A percentile compares a stretch with the other conserved stretches of the same genome.
These are phyloP conservation scores for Monochamus saltuarius DNA, from an alignment of 1,140 invertebrate genomes.

Conservation along the genomic window DNA sequence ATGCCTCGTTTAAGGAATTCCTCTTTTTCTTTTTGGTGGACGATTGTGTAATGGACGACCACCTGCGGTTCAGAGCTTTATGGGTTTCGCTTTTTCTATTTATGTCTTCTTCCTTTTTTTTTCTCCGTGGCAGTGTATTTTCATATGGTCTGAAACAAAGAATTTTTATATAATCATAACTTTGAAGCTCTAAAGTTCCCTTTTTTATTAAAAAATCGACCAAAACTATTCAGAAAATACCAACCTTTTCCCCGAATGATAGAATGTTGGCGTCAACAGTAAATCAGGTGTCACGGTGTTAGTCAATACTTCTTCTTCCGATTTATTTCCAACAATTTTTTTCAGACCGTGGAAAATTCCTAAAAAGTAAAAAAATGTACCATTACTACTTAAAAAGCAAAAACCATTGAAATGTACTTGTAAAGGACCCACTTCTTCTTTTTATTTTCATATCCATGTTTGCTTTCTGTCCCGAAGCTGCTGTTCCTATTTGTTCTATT, in stretches of 20 bases:
- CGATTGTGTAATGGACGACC: constrained; percentile 36
- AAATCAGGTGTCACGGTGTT: constrained; percentile 42
- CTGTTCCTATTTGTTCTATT: constrained; percentile 50
- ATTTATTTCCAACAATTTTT: constrained; percentile 68
- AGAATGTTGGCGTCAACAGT: constrained; percentile 53
- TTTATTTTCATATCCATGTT: constrained; percentile 66
- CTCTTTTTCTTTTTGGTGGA: constrained; percentile 25
- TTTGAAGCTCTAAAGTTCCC: background rate
- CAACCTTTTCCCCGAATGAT: constrained; percentile 61
- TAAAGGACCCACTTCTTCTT: constrained; percentile 77
- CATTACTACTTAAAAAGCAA: background rate
- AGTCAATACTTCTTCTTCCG: constrained; percentile 53
- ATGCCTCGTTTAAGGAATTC: constrained; percentile 14
- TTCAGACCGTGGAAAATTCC: constrained; percentile 76
- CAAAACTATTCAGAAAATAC: constrained; percentile 18
- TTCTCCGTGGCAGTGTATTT: background rate
- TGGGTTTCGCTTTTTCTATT: background rate
- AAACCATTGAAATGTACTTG: constrained; percentile 58
- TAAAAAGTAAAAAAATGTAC: constrained; percentile 40
- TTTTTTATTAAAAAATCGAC: too few species aligned
- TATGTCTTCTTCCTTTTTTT: background rate
- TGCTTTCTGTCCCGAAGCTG: constrained; percentile 30
- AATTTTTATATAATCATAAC: background rate
- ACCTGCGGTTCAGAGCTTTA: constrained; percentile 37
- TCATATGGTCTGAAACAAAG: background rate